Base-by-base conservation (phyloP, 2,888 invertebrate species). In the Nasonia oneida region DNA sequence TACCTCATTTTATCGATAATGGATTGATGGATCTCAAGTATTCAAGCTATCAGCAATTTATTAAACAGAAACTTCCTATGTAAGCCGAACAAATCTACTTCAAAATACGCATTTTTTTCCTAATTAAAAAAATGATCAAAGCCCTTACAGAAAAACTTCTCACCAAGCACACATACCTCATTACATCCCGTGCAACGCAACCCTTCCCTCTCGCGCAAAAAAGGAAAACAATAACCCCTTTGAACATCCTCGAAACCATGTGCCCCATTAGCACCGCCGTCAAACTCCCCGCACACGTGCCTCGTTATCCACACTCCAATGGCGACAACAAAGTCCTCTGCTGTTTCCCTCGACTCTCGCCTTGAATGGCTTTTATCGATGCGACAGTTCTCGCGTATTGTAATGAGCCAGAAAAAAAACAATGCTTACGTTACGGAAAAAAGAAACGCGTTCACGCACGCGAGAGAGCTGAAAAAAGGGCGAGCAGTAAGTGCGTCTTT, bases 291-390 rank as follows among this genome's bases (percentile, higher is more conserved):
- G 67, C 33, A 67, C 67, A 29, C 29, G 67, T 29, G 67, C 67
- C 67, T 67, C 67, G 5, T 67, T 67, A 67, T 29, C 10, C 67
- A 67, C 12, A 29, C 67, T 29, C 33, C 4, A 37, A 3, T 14
- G 10, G 67, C 23, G 33, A 12, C 67, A 33, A 14, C 29, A 29
- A 67, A n/a, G 29, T 29, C n/a, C 14, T 1, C 29, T 3, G 15
- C 33, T 14, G 67, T 33, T 67, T 33, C 12, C n/a, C n/a, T 67
- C 67, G 8, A 23, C 8, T 18, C 57, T 61, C 47, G 47, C 12
- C 61, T 67, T 33, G 14, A 67, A 67, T 67, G 5, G 67, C 67
- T 67, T 67, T 67, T 29, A 67, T 67, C 67, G 67, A 67, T 67
- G 67, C 67, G 67, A 67, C 67, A 67, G 67, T 67, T 67, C 29